Evolutionary conservation across 2,797 vertebrate genomes (phyloP).

Genomic region (Lagorchestes hirsutus): DNA sequence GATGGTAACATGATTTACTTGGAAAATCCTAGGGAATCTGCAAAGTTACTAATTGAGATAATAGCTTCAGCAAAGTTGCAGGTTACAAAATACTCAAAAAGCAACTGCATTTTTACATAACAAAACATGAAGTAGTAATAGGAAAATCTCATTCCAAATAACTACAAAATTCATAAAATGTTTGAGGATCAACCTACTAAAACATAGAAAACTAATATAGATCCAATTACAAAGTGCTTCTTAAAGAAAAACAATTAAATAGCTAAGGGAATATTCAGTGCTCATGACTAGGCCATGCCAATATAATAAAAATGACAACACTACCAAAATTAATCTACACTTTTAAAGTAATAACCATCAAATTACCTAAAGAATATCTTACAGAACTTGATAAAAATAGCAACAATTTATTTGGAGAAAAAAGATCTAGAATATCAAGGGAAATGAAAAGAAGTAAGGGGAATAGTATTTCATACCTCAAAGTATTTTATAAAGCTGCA

Average conservation of each 20-base stretch:
- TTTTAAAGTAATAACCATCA: too few relatives aligned
- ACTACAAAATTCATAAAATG: background rate
- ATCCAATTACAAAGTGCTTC: background rate
- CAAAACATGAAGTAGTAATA: background rate
- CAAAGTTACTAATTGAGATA: background rate
- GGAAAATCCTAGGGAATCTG: background rate
- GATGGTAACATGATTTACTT: background rate
- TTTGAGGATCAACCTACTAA: background rate
- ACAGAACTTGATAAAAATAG: too few relatives aligned
- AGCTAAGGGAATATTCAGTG: background rate
- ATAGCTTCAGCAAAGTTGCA: background rate
- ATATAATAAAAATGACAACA: too few relatives aligned
- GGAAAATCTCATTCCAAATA: background rate
- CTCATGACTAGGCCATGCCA: background rate
- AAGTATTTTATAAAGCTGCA: too few relatives aligned
- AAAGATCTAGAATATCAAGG: too few relatives aligned
- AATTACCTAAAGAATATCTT: too few relatives aligned
- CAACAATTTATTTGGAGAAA: too few relatives aligned
- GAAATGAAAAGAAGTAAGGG: too few relatives aligned
- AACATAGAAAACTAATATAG: too few relatives aligned
- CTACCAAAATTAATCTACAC: too few relatives aligned
- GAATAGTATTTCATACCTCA: too few relatives aligned
- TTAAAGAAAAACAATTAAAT: background rate
- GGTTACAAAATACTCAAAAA: background rate
- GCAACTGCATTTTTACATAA: background rate